Percentiles rank a stretch among this genome's conserved stretches.
Conservation (phyloP, 2,113 vertebrate species). For the Alces alces region DNA sequence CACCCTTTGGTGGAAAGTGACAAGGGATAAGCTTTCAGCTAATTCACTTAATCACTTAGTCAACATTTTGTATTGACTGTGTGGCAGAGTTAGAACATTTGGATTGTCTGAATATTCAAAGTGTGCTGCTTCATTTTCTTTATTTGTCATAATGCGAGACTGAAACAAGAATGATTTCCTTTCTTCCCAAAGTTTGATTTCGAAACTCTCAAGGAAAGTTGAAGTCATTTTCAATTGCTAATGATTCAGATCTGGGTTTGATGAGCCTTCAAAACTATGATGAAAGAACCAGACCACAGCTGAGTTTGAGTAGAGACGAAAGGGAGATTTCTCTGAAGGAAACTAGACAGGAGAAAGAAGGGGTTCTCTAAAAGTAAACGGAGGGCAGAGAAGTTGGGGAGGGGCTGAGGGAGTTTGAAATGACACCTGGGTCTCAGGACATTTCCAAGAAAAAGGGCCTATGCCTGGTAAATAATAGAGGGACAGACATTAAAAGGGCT, state of each 20-base stretch:
- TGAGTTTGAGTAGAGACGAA: background rate
- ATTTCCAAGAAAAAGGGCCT: background rate
- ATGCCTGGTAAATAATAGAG: background rate
- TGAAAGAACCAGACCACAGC: background rate
- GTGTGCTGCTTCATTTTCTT: background rate
- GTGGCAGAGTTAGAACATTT: background rate
- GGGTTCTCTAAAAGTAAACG: background rate
- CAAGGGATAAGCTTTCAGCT: background rate
- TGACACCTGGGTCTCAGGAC: accelerated
- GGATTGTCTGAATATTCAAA: background rate
- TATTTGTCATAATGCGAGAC: background rate
- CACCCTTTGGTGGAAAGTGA: background rate
- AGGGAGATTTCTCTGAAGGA: background rate
- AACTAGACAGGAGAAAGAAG: background rate
- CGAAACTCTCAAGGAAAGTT: background rate
- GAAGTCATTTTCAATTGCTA: background rate
- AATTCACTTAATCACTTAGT: background rate
- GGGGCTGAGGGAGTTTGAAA: background rate
- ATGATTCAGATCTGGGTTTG: background rate
- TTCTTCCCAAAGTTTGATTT: background rate
- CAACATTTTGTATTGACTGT: background rate
- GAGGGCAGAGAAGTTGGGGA: background rate
- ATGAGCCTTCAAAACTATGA: background rate
- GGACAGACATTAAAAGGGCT: background rate
- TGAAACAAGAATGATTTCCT: background rate